Evolutionary conservation across 2,888 invertebrate genomes (phyloP).

Genomic region (Trilocha varians): DNA sequence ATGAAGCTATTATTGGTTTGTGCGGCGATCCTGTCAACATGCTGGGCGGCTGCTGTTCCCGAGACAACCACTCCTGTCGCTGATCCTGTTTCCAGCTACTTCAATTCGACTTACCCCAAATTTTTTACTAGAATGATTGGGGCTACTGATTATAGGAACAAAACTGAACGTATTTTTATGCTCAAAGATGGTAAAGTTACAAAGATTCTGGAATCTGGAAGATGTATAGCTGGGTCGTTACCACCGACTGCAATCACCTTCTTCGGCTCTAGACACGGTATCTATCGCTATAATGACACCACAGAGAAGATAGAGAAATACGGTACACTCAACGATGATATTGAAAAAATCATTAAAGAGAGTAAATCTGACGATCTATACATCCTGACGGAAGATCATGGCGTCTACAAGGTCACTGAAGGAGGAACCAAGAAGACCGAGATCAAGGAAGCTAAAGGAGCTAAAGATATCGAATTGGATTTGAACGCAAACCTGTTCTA

Average conservation of each 20-base stretch:
- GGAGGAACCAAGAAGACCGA: neutral
- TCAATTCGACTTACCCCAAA: conserved; percentile 5
- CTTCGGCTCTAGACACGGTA: neutral
- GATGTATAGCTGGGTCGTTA: neutral
- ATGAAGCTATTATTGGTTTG: conserved; percentile 16
- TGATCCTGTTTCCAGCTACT: no score
- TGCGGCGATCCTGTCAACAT: conserved; percentile 18
- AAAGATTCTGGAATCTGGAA: conserved; percentile 3
- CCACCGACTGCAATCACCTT: neutral
- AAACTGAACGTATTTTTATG: conserved; percentile 29
- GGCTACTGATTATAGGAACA: conserved; percentile 18
- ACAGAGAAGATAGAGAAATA: neutral
- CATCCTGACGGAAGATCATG: neutral
- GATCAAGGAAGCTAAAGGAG: no score
- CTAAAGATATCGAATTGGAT: no score
- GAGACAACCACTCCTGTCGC: neutral
- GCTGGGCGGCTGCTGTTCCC: conserved; percentile 21
- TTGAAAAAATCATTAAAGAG: neutral
- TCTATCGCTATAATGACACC: neutral
- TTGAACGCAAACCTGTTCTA: conserved; percentile 1
- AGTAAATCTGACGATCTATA: neutral
- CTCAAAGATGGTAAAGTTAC: conserved; percentile 19
- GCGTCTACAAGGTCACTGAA: neutral
- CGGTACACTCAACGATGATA: neutral
- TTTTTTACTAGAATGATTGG: conserved; percentile 32